Percentiles rank a stretch among this genome's conserved stretches.
Evolutionary conservation across 2,888 invertebrate genomes (phyloP).

Genomic region (Pollenia amentaria): DNA sequence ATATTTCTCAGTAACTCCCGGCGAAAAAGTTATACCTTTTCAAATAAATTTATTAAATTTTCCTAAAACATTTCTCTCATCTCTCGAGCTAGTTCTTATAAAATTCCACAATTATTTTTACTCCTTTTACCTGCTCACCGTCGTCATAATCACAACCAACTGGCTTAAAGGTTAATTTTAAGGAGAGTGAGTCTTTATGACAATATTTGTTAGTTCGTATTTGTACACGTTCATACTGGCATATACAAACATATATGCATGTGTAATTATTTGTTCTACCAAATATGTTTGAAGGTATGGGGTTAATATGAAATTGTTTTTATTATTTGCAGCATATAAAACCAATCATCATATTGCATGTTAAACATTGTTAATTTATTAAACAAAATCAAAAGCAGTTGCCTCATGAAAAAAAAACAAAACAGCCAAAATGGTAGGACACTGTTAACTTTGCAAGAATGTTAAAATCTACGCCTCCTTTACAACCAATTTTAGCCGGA

Average conservation of each 20-base stretch:
- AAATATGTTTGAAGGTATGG: not conserved
- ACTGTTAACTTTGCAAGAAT: not conserved
- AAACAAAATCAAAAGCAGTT: conserved; percentile 47
- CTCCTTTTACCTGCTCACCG: not conserved
- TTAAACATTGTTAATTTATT: conserved; percentile 67
- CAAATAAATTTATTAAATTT: no score
- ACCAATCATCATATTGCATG: conserved; percentile 64
- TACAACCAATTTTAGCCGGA: not conserved
- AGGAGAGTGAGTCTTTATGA: not conserved
- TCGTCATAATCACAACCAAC: not conserved
- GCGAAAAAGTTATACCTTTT: no score
- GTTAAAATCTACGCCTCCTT: not conserved
- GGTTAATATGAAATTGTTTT: conserved; percentile 47
- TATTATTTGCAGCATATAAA: conserved; percentile 52
- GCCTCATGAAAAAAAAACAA: conserved; percentile 10
- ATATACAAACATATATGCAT: not conserved
- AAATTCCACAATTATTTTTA: not conserved
- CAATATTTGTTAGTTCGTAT: conserved; percentile 16
- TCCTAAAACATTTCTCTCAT: no score
- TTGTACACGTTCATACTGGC: not conserved
- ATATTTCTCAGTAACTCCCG: no score
- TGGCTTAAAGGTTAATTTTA: not conserved
- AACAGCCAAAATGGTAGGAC: not conserved
- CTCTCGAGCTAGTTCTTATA: not conserved
- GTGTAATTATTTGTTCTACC: not conserved